Evolutionary conservation across 2,888 invertebrate genomes (phyloP), one percentile per base, ranked within the genome.

Genomic region (Aleiodes leptofemur): DNA sequence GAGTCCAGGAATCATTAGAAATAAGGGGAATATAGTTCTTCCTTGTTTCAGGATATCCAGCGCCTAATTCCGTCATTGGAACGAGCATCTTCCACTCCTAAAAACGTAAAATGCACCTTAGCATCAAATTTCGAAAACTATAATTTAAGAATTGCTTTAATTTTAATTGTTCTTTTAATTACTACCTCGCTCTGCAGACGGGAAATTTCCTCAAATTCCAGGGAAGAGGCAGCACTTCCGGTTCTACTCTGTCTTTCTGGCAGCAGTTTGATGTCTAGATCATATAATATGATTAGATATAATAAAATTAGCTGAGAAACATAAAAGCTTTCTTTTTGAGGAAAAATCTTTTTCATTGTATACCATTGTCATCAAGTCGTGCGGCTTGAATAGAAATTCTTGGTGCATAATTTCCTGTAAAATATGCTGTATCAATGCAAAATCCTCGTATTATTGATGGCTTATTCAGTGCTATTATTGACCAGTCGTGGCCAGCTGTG

Each of bases 351-450:
- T 9, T 70, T 43, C 4, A 34, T 6, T 34, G 23, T 76, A 79
- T 81, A 93, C 93, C 92, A 90, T 91, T 88, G 68, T 90, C 82
- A 1, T 90, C 88, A 29, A 93, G 87, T 57, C 89, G 87, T 0
- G 92, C 92, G 0, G 92, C 93, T 87, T 93, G 93, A 56, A 93
- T 90, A 0, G 93, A 93, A 85, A 92, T 92, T 82, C 91, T 91
- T 0, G 93, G 93, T 0, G 92, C 91, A 82, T 91, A 92, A 84
- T 93, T 93, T 73, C 93, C 93, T 0, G 93, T 93, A 82, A 93
- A 93, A 84, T 90, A 92, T 1, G 92, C 92, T 0, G 93, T 94
- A 80, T 94, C 93, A 0, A 93, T 89, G 59, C 82, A 84, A 69
- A 77, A 80, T 90, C 92, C 93, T 86, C 90, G 88, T 72, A 93